Base-by-base conservation (phyloP, 2,888 invertebrate genomes). In the Tipula unca region DNA sequence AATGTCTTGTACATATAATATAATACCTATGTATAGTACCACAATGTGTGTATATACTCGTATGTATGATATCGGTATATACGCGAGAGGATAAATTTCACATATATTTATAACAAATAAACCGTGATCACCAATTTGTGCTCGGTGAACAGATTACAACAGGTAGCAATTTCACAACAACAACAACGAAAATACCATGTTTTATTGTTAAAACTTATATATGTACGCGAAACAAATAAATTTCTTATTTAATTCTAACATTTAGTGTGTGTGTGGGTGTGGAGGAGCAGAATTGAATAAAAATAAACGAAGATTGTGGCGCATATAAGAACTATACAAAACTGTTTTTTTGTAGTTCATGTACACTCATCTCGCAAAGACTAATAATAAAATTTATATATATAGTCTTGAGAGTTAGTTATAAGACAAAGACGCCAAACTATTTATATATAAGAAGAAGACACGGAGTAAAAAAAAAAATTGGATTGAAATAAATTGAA, bases 401-500 rank as follows among this genome's bases (percentile, higher is more conserved):
- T 10, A 69, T 17, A 48, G n/a, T 17, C 69, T 69, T 69, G 10
- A 69, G 69, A 69, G 69, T 69, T 32, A n/a, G n/a, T n/a, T n/a
- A n/a, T 69, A 69, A 69, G 69, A 69, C 69, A 69, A 69, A 69
- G 69, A 69, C 69, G 69, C 69, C 69, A 69, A 36, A 20, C 10
- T 10, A 69, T 1, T 8, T 13, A 25, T 25, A 25, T 25, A 69
- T 69, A 69, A 69, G 69, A 69, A 69, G 69, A 25, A 69, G 69
- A 17, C 8, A n/a, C n/a, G n/a, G n/a, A n/a, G n/a, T n/a, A n/a
- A 29, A 13, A 82, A 82, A n/a, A 32, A 32, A 83, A 32, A 83
- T 83, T 83, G 83, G 83, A 83, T 83, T 83, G 83, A 83, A 83
- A 83, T 83, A 83, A 83, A 83, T 83, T 83, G 83, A 83, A 83